A percentile compares a stretch with the other conserved stretches of the same genome.
These are phyloP conservation scores for Diceros bicornis DNA, from an alignment of 2,797 vertebrate species.

Conservation along the genomic window DNA sequence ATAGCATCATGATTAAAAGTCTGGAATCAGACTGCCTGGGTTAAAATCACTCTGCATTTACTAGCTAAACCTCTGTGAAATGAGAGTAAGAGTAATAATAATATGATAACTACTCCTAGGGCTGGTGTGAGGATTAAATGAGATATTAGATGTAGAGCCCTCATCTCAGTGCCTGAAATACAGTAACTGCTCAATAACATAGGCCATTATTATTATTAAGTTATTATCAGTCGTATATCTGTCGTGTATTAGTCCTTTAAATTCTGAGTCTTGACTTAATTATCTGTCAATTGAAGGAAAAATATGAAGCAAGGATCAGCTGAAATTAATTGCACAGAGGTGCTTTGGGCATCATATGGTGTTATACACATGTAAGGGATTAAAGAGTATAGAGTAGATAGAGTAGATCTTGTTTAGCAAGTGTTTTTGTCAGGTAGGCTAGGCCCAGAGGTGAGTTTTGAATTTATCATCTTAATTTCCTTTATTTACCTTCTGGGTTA, in stretches of 20 bases:
- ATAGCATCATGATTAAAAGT: background rate
- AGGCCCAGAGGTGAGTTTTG: background rate
- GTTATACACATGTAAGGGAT: background rate
- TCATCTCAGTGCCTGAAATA: background rate
- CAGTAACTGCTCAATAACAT: background rate
- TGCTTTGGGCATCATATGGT: background rate
- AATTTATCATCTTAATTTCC: background rate
- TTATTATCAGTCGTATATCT: background rate
- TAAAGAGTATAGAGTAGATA: background rate
- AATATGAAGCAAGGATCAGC: background rate
- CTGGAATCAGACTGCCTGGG: background rate
- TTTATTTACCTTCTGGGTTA: slow-evolving; percentile 26
- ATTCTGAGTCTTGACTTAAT: background rate
- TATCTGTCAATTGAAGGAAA: background rate
- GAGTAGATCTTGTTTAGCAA: background rate
- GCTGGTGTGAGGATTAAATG: background rate
- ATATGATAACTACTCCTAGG: background rate
- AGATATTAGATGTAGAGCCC: background rate
- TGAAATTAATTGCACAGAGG: slow-evolving; percentile 4
- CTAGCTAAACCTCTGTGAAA: slow-evolving; percentile 7
- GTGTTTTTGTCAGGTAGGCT: background rate
- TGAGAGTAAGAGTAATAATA: background rate
- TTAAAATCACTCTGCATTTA: background rate
- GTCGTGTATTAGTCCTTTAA: slow-evolving; percentile 14
- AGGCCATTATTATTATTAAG: background rate